Evolutionary conservation across 2,113 vertebrate species (phyloP).

Genomic region (Eulacestoma nigropectus): DNA sequence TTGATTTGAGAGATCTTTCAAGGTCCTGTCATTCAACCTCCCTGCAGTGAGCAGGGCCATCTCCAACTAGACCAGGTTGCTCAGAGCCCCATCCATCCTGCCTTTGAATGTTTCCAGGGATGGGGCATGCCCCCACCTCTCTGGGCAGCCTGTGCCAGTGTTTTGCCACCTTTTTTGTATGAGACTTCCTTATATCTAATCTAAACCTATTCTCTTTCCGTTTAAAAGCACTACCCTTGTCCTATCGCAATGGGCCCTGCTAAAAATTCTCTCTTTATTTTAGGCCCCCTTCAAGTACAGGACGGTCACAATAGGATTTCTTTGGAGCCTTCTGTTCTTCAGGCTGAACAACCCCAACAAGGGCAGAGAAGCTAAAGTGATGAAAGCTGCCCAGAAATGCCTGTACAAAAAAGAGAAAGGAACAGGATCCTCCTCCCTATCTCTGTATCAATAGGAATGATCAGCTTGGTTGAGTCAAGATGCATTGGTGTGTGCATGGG

Average conservation of each 20-base stretch:
- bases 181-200: neutral
- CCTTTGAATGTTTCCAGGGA: neutral
- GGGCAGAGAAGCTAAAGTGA: neutral
- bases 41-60: neutral
- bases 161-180: neutral
- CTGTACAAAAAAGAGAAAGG: neutral
- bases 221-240: neutral
- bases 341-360: neutral
- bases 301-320: neutral
- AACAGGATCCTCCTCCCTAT: neutral
- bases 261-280: neutral
- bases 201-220: neutral
- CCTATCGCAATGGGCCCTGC: rapidly evolving
- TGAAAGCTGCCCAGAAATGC: neutral
- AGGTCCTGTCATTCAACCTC: neutral
- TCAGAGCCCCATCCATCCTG: neutral
- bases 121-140: neutral
- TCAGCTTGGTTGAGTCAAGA: neutral
- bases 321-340: neutral
- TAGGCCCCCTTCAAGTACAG: neutral
- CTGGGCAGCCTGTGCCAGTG: neutral
- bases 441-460: neutral
- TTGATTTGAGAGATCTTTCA: neutral
- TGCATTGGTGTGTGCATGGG: neutral
- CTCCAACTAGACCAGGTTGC: neutral